phyloP scores from a whole-genome alignment of 2,888 invertebrate genomes.

The Nysson spinosus region DNA sequence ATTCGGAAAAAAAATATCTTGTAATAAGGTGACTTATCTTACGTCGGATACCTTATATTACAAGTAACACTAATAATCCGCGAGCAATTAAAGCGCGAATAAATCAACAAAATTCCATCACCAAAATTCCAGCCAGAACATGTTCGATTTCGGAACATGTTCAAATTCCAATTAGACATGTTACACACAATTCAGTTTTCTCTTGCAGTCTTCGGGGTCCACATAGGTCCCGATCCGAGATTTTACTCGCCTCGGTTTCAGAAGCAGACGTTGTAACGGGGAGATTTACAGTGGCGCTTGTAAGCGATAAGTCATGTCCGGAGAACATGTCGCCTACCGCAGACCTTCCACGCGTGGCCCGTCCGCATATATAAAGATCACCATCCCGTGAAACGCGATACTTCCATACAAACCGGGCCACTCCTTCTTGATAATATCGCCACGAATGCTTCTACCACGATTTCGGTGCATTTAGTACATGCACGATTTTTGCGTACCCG shows the following conservation, averaged over 20 bases:
- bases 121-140: too few species aligned
- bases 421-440: conserved; percentile 69
- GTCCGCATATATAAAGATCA: conserved; percentile 58
- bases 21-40: too few species aligned
- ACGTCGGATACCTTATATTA: too few species aligned
- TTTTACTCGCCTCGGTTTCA: conserved; percentile 48
- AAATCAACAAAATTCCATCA: too few species aligned
- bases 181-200: too few species aligned
- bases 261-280: conserved; percentile 52
- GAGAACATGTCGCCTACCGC: conserved; percentile 69
- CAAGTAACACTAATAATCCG: too few species aligned
- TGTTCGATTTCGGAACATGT: too few species aligned
- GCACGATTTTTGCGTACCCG: background rate
- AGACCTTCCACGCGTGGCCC: conserved; percentile 66
- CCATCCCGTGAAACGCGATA: conserved; percentile 64
- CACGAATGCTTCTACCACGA: conserved; percentile 57
- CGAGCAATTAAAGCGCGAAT: too few species aligned
- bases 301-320: conserved; percentile 72
- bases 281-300: conserved; percentile 73
- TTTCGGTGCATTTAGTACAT: conserved; percentile 36
- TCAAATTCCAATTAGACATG: too few species aligned
- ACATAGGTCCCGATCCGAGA: conserved; percentile 40
- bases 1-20: too few species aligned
- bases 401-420: conserved; percentile 59
- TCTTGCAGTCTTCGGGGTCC: too few species aligned